Evolutionary conservation across 2,797 vertebrate genomes (phyloP).

Genomic region (Tympanoctomys barrerae): DNA sequence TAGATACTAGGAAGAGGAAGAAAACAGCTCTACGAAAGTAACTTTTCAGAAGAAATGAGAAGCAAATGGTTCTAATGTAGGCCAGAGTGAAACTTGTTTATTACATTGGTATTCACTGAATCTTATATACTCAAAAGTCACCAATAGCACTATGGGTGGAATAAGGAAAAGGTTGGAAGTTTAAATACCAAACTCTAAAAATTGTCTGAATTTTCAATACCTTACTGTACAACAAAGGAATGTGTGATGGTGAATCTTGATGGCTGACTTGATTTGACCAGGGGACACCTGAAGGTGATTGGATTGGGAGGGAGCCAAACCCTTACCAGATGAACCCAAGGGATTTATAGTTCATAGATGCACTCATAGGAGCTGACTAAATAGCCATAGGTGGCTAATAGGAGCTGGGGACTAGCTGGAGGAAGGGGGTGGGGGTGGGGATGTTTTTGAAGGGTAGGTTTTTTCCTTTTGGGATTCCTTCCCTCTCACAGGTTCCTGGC

Average conservation of each 20-base stretch:
- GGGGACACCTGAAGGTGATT: not conserved
- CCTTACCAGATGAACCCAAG: not conserved
- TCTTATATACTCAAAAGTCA: not conserved
- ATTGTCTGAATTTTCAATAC: slow-evolving; percentile 31
- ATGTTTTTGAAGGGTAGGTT: not conserved
- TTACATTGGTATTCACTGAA: slow-evolving; percentile 20
- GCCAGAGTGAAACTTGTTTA: not conserved
- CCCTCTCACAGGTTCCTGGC: not conserved
- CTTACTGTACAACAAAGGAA: slow-evolving; percentile 42
- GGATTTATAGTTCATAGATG: not conserved
- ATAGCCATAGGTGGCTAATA: no score
- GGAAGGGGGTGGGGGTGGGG: not conserved
- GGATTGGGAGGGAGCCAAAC: not conserved
- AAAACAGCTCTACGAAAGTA: not conserved
- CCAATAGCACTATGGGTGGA: not conserved
- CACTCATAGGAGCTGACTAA: no score
- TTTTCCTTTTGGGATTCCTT: not conserved
- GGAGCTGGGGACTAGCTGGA: not conserved
- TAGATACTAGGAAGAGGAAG: not conserved
- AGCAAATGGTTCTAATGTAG: not conserved
- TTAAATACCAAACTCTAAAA: not conserved
- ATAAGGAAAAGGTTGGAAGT: not conserved
- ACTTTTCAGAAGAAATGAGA: slow-evolving; percentile 14
- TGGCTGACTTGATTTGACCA: not conserved
- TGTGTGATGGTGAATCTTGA: not conserved